Conservation (phyloP, 2,113 vertebrate species). For the Semnornis frantzii region DNA sequence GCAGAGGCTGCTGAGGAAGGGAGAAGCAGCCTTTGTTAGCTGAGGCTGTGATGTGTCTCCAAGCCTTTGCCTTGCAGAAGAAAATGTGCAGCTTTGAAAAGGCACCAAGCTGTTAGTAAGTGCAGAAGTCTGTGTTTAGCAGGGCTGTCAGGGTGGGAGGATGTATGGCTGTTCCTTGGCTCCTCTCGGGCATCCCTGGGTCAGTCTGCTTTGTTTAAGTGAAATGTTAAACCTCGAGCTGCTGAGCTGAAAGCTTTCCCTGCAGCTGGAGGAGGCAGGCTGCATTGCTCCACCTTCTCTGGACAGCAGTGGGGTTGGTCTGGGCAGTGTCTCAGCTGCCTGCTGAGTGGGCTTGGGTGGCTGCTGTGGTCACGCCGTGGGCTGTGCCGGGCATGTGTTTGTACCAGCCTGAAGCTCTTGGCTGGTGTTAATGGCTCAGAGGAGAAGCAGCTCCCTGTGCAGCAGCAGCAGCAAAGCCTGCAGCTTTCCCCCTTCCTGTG, state of each 20-base stretch:
- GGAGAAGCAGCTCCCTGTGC: background rate
- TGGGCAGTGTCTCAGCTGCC: background rate
- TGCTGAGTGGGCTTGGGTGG: rapidly evolving
- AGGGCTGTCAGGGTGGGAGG: background rate
- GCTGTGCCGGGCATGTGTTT: background rate
- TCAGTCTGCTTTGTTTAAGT: background rate
- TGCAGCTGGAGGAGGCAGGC: background rate
- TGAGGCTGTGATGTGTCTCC: background rate
- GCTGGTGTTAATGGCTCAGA: rapidly evolving
- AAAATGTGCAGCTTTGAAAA: background rate
- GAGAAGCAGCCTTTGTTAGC: background rate
- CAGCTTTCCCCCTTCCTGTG: background rate
- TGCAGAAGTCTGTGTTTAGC: background rate
- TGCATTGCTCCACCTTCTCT: rapidly evolving
- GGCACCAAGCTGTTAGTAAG: background rate
- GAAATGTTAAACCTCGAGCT: background rate
- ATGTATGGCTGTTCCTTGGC: background rate
- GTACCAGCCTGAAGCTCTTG: rapidly evolving
- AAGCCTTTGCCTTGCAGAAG: too few relatives aligned
- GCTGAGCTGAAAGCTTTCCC: background rate
- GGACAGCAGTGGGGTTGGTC: background rate
- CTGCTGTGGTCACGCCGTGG: rapidly evolving
- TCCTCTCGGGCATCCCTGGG: background rate
- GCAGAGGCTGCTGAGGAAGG: background rate
- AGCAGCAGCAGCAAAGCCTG: background rate